Evolutionary conservation across 2,113 vertebrate species (phyloP).

Genomic region (Sterrhoptilus dennistouni): DNA sequence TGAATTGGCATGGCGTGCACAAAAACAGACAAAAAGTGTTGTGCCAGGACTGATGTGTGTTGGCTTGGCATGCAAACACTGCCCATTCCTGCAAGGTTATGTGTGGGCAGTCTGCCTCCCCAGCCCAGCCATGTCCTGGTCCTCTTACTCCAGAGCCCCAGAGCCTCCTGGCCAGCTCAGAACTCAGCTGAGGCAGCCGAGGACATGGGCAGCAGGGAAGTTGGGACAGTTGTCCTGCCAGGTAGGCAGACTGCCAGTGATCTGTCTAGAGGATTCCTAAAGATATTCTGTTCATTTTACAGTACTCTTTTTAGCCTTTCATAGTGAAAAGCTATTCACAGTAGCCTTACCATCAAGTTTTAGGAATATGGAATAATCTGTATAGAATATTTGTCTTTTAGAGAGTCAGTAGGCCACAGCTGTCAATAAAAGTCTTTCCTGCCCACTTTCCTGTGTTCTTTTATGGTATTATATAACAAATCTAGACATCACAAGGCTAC

Average conservation of each 20-base stretch:
- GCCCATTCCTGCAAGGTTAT: not conserved
- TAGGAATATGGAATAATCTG: not conserved
- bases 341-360: not conserved
- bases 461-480: not conserved
- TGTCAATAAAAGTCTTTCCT: not conserved
- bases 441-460: not conserved
- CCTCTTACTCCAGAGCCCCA: not conserved
- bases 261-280: not conserved
- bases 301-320: not conserved
- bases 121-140: rapidly evolving
- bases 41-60: not conserved
- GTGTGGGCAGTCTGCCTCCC: not conserved
- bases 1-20: conserved; percentile 70
- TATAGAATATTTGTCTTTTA: not conserved
- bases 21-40: not conserved
- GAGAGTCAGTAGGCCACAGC: not conserved
- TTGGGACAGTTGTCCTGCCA: not conserved
- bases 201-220: not conserved
- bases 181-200: not conserved
- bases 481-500: not conserved
- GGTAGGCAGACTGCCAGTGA: not conserved
- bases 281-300: not conserved
- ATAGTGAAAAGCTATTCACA: not conserved
- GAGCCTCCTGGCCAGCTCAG: not conserved
- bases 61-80: not conserved